Evolutionary conservation across 37 sponge, comb jelly and placozoan genomes (phyloP).

Genomic region (Chondrosia reniformis): DNA sequence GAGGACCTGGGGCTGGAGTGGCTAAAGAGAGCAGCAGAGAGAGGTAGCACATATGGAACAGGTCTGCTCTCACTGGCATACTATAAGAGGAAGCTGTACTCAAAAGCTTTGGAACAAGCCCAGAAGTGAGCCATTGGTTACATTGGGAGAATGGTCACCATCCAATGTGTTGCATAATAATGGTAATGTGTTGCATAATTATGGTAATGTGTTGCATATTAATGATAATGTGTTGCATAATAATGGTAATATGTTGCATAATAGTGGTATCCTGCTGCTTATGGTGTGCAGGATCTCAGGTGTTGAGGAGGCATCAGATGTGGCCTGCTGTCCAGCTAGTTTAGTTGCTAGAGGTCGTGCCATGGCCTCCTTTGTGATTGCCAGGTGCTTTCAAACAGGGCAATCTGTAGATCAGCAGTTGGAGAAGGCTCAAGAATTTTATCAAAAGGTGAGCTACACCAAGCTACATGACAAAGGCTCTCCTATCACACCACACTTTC

Average conservation of each 20-base stretch:
- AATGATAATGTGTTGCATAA: too few relatives aligned
- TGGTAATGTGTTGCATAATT: too few relatives aligned
- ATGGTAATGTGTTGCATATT: too few relatives aligned
- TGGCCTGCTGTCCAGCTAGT: background rate
- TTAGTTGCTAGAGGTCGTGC: constrained; percentile 45
- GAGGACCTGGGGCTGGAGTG: constrained; percentile 40
- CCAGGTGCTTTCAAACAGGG: constrained; percentile 56
- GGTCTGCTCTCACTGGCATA: constrained; percentile 51
- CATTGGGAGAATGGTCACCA: background rate
- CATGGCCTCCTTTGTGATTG: constrained; percentile 58
- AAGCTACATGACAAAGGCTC: background rate
- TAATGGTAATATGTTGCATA: too few relatives aligned
- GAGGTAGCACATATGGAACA: constrained; percentile 45
- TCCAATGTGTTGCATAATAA: too few relatives aligned
- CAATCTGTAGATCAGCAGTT: constrained; percentile 33
- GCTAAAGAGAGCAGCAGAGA: constrained; percentile 37
- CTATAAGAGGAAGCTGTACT: constrained; percentile 45
- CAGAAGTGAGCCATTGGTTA: constrained; percentile 39
- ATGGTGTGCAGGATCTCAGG: background rate
- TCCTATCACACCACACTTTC: too few relatives aligned
- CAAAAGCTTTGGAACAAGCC: constrained; percentile 55
- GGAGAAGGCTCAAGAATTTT: constrained; percentile 38
- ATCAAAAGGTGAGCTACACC: constrained; percentile 22
- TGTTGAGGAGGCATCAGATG: background rate
- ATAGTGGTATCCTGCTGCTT: too few relatives aligned